Evolutionary conservation across 2,888 invertebrate species (phyloP).

Genomic region (Thelaira solivaga): DNA sequence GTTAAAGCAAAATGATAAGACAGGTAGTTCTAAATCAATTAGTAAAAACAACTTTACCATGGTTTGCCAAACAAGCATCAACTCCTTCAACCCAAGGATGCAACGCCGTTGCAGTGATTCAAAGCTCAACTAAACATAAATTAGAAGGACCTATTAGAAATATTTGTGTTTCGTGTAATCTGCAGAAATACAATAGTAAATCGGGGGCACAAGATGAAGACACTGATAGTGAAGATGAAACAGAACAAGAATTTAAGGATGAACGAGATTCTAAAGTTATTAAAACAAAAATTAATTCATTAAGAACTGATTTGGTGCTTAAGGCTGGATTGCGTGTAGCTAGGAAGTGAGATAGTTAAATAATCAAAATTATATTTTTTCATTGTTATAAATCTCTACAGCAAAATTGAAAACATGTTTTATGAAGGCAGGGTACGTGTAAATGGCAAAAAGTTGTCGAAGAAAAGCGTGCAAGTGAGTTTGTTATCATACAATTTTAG

Average conservation of each 20-base stretch:
- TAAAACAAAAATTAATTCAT: conserved; percentile 81
- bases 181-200: conserved; percentile 69
- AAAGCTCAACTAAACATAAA: neutral
- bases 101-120: neutral
- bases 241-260: conserved; percentile 78
- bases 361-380: neutral
- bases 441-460: conserved; percentile 86
- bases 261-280: conserved; percentile 83
- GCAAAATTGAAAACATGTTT: conserved; percentile 88
- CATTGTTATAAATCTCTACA: conserved; percentile 70
- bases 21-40: conserved; percentile 1
- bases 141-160: neutral
- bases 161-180: conserved; percentile 4
- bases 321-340: conserved; percentile 84
- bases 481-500: neutral
- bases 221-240: conserved; percentile 78
- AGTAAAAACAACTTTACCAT: neutral
- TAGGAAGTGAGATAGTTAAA: conserved; percentile 81
- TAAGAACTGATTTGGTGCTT: conserved; percentile 84
- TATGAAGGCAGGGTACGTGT: conserved; percentile 88
- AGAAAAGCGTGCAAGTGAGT: conserved; percentile 85
- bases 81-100: neutral
- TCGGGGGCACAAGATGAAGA: conserved; percentile 59
- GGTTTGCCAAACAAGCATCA: neutral
- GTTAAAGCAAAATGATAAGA: conserved; percentile 44